These are phyloP conservation scores for Baccha elongata DNA, from an alignment of 2,888 invertebrate species.

Conservation along the genomic window DNA sequence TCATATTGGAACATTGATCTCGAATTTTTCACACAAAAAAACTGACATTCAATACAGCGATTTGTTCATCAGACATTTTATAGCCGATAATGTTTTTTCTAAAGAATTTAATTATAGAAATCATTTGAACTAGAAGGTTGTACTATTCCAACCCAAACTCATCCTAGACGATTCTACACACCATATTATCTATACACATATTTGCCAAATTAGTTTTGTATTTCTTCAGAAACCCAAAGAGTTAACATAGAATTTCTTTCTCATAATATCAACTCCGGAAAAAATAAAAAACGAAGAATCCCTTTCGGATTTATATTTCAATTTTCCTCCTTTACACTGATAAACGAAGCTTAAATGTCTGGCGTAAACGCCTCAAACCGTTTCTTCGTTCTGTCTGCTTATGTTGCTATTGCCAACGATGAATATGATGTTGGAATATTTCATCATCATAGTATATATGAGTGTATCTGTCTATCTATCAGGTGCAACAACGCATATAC, in stretches of 20 bases:
- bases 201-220: not conserved
- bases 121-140: not conserved
- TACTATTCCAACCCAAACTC: not conserved
- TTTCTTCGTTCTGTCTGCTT: slow-evolving; percentile 15
- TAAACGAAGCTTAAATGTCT: slow-evolving; percentile 65
- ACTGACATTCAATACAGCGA: too few relatives aligned
- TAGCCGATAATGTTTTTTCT: too few relatives aligned
- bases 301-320: slow-evolving; percentile 57
- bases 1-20: too few relatives aligned
- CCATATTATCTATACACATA: too few relatives aligned
- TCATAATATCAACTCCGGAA: slow-evolving; percentile 9
- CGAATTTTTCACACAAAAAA: too few relatives aligned
- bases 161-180: not conserved
- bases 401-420: slow-evolving; percentile 37
- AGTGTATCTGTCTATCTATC: slow-evolving; percentile 26
- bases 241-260: slow-evolving; percentile 31
- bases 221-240: slow-evolving; percentile 14
- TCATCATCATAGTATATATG: slow-evolving; percentile 47
- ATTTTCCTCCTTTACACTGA: slow-evolving; percentile 54
- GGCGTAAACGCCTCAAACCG: slow-evolving; percentile 70
- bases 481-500: slow-evolving; percentile 33
- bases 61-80: too few relatives aligned
- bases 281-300: not conserved
- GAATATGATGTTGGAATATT: slow-evolving; percentile 26
- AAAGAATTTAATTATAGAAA: not conserved